phyloP scores from a whole-genome alignment of 2,113 vertebrate genomes.

The Leptocoma aspasia region DNA sequence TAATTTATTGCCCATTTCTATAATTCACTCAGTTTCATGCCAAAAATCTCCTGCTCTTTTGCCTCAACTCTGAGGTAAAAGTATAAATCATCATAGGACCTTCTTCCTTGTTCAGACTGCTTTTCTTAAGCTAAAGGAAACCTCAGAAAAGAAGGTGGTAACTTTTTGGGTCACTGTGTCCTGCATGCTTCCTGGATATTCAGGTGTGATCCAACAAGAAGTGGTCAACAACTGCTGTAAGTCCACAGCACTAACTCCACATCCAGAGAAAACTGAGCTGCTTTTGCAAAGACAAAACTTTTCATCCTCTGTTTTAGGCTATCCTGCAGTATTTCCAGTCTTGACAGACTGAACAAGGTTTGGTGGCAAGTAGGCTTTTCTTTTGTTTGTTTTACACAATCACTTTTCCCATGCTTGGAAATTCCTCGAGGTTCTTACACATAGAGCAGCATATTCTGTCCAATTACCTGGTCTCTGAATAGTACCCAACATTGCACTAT shows the following conservation, averaged over 20 bases:
- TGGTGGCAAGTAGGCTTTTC: fast-evolving
- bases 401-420: not conserved
- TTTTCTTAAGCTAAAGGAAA: not conserved
- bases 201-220: not conserved
- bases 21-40: not conserved
- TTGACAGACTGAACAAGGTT: not conserved
- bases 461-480: not conserved
- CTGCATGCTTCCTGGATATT: not conserved
- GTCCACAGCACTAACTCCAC: not conserved
- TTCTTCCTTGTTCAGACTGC: not conserved
- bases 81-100: not conserved
- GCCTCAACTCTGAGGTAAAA: not conserved
- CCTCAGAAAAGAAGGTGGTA: not conserved
- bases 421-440: not conserved
- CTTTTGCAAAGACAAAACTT: not conserved
- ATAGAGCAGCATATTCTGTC: not conserved
- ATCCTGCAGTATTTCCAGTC: not conserved
- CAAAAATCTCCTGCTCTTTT: not conserved
- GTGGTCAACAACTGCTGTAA: not conserved
- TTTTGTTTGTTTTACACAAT: not conserved
- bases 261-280: not conserved
- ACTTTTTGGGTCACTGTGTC: not conserved
- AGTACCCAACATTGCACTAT: not conserved
- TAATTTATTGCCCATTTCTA: not conserved
- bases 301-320: not conserved